Evolutionary conservation across 1,140 invertebrate genomes (phyloP).

Genomic region (Aplysia californica): DNA sequence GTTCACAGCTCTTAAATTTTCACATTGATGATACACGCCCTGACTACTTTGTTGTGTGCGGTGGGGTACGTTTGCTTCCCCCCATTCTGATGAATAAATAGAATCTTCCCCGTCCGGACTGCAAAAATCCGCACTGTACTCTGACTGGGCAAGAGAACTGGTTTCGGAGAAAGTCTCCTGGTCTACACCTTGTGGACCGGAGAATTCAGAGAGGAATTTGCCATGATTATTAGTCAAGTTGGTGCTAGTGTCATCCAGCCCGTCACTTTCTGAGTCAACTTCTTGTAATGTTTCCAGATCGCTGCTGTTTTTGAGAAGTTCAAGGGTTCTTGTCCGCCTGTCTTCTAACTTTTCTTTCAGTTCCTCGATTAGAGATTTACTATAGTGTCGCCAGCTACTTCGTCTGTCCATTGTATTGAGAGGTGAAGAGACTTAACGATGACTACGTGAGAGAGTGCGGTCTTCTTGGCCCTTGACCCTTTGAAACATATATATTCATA

Average conservation of each 20-base stretch:
- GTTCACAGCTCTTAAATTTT: no score
- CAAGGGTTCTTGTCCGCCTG: conserved; percentile 12
- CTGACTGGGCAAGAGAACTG: conserved; percentile 1
- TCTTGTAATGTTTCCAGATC: conserved; percentile 1
- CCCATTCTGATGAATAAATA: no score
- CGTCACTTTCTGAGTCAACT: conserved; percentile 19
- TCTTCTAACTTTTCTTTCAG: conserved; percentile 18
- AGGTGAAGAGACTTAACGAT: no score
- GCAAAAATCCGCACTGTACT: neutral
- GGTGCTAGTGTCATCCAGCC: conserved; percentile 16
- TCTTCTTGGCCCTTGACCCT: no score
- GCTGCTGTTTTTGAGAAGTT: neutral
- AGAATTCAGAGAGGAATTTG: no score
- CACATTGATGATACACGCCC: no score
- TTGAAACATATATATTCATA: no score
- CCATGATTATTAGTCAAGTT: conserved; percentile 4
- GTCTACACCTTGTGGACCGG: neutral
- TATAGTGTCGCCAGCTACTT: conserved; percentile 17
- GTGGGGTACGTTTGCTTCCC: no score
- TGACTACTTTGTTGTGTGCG: no score
- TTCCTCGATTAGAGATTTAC: conserved; percentile 13
- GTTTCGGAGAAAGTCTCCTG: neutral
- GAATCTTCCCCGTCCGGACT: no score
- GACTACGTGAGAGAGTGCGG: no score
- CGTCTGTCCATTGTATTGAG: no score